Evolutionary conservation across 2,797 vertebrate species (phyloP).

Genomic region (Clarias fuscus): DNA sequence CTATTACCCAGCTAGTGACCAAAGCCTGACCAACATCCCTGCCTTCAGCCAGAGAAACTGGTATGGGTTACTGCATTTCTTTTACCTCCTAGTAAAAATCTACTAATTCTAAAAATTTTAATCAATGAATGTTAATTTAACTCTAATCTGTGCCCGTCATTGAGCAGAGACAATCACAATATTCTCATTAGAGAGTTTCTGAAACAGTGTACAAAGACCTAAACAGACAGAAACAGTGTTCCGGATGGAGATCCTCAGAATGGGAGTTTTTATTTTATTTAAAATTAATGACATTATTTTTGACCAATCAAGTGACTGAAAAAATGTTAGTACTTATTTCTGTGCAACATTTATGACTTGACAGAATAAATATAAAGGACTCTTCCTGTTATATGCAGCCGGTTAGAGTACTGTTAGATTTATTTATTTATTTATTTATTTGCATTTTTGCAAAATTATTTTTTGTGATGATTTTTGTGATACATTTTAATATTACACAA

Average conservation of each 20-base stretch:
- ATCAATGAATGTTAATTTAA: background rate
- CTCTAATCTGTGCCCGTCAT: background rate
- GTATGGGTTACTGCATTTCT: slow-evolving; percentile 68
- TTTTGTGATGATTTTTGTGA: too few species aligned
- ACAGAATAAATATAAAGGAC: background rate
- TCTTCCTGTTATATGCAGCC: background rate
- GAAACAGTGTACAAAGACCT: background rate
- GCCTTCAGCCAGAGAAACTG: slow-evolving; percentile 96
- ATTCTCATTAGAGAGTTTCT: background rate
- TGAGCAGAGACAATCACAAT: background rate
- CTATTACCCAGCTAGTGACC: slow-evolving; percentile 94
- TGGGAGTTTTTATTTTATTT: background rate
- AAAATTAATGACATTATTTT: background rate
- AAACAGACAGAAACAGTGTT: background rate
- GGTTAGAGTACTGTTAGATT: too few species aligned
- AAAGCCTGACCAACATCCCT: slow-evolving; percentile 89
- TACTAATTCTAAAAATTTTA: background rate
- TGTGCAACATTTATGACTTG: background rate
- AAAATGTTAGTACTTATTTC: background rate
- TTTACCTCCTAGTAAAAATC: background rate
- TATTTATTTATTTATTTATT: too few species aligned
- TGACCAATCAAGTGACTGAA: background rate
- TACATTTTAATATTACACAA: too few species aligned
- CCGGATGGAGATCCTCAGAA: background rate
- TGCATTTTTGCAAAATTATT: too few species aligned